These are phyloP conservation scores for Ctena decussata DNA, from an alignment of 2,888 invertebrate genomes.

Conservation along the genomic window DNA sequence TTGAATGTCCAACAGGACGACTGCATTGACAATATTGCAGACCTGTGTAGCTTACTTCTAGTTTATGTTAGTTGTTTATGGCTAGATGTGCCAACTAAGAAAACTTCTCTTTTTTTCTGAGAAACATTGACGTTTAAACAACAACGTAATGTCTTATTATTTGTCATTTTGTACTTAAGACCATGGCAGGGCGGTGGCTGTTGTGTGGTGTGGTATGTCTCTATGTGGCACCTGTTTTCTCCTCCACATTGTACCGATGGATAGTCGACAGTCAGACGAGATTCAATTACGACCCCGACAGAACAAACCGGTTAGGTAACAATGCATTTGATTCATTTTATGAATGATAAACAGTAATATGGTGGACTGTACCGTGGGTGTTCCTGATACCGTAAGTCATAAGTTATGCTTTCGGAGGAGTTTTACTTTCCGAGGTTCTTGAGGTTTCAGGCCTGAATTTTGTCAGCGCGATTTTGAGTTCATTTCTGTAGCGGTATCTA, in stretches of 20 bases:
- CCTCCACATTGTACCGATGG: constrained; percentile 56
- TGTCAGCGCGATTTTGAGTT: too few relatives aligned
- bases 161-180: too few relatives aligned
- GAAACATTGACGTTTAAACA: background rate
- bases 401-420: too few relatives aligned
- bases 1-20: background rate
- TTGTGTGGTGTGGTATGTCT: background rate
- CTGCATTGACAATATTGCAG: background rate
- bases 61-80: background rate
- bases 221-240: background rate
- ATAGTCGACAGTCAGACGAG: constrained; percentile 56
- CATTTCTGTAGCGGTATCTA: too few relatives aligned
- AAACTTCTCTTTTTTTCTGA: background rate
- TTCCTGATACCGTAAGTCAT: too few relatives aligned
- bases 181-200: constrained; percentile 1
- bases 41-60: too few relatives aligned
- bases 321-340: too few relatives aligned
- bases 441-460: too few relatives aligned
- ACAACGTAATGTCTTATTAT: background rate
- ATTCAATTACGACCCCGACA: constrained; percentile 63
- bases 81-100: background rate
- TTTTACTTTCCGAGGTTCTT: too few relatives aligned
- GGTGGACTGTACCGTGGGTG: too few relatives aligned
- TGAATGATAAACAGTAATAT: too few relatives aligned
- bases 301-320: constrained; percentile 48